These are phyloP conservation scores for Lepilemur septentrionalis DNA, from an alignment of 2,797 vertebrate species.

Conservation along the genomic window DNA sequence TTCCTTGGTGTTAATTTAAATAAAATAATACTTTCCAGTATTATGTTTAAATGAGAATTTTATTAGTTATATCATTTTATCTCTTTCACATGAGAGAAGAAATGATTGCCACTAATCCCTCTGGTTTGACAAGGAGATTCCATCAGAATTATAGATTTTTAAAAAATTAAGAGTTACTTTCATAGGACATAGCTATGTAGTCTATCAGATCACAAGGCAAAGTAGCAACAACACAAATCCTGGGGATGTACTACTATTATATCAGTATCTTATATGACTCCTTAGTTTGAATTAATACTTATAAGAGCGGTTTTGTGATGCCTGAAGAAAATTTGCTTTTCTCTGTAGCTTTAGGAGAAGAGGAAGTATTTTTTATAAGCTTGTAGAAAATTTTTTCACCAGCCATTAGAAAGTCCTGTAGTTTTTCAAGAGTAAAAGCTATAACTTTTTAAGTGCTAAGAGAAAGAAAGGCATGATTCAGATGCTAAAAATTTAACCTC, in stretches of 20 bases:
- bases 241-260: background rate
- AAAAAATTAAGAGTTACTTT: background rate
- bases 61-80: background rate
- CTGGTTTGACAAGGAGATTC: background rate
- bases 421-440: background rate
- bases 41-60: background rate
- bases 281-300: background rate
- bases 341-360: background rate
- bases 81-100: background rate
- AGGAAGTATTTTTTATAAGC: background rate
- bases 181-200: background rate
- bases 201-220: background rate
- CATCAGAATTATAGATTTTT: background rate
- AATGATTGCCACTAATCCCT: background rate
- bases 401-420: background rate
- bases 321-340: background rate
- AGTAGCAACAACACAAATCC: background rate
- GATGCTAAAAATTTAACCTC: background rate
- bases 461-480: background rate
- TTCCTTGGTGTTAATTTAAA: background rate
- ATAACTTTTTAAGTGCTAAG: background rate
- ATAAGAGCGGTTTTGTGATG: background rate
- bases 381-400: background rate
- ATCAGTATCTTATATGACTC: background rate
- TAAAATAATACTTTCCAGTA: background rate